These are phyloP conservation scores for Athetis lepigone DNA, from an alignment of 2,888 invertebrate species.

Conservation along the genomic window DNA sequence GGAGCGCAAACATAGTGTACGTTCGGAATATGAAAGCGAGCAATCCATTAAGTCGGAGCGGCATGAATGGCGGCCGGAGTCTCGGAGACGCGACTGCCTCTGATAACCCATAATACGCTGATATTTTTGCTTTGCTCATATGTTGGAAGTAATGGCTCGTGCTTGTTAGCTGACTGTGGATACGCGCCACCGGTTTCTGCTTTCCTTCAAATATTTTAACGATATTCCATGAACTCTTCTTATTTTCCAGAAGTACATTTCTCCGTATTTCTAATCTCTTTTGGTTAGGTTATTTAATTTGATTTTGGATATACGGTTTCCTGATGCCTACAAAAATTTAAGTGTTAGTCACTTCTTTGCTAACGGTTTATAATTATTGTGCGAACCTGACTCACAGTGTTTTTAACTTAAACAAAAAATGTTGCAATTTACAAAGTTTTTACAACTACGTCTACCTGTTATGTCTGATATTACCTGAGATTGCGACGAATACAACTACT, in stretches of 20 bases:
- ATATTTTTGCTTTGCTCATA: conserved; percentile 91
- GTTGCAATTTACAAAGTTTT: background rate
- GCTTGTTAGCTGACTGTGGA: conserved; percentile 74
- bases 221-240: too few relatives aligned
- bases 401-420: background rate
- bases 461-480: background rate
- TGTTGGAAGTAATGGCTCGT: conserved; percentile 90
- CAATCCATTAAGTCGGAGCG: conserved; percentile 88
- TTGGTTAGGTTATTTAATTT: too few relatives aligned
- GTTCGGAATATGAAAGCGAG: conserved; percentile 88
- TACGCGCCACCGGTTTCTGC: conserved; percentile 50
- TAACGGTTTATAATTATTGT: background rate
- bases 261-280: background rate
- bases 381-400: rapidly evolving
- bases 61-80: conserved; percentile 83
- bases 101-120: conserved; percentile 90
- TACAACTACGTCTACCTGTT: background rate
- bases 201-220: background rate
- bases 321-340: background rate
- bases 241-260: background rate
- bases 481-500: background rate
- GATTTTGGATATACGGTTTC: too few relatives aligned
- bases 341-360: background rate
- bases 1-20: conserved; percentile 84
- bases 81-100: conserved; percentile 85